Evolutionary conservation across 92 coral and sea anemone genomes (phyloP), one percentile per base, ranked within the genome.

Genomic region (Paramuricea clavata): DNA sequence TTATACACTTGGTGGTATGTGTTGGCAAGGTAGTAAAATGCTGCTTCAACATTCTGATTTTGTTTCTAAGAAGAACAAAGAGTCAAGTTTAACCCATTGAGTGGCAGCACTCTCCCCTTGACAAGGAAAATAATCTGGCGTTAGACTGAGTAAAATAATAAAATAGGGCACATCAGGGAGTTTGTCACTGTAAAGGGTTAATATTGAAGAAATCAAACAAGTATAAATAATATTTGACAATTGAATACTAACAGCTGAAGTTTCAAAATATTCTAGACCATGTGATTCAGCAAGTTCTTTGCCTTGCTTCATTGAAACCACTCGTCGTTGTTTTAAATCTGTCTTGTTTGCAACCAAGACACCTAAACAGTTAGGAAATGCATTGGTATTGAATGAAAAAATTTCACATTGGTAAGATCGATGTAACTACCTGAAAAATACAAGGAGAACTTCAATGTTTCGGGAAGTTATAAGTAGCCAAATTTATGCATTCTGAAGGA

Each of bases 41-140:
- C 95, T 12, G 99, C 98, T 32, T 97, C 99, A n/a, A 97, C 95
- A 83, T 97, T 97, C 86, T 97, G 95, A 36, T 97, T 94, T 81
- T 97, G 97, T 94, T 97, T 97, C 99, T 97, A 80, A 73, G 57
- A 36, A 78, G 27, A 21, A 32, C n/a, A 13, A 65, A 30, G 61
- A 26, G 2, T 19, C 27, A 35, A 3, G 26, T 23, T 33, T 72
- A 31, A n/a, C n/a, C n/a, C n/a, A n/a, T n/a, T n/a, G n/a, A n/a
- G n/a, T n/a, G n/a, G n/a, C n/a, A n/a, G n/a, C n/a, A n/a, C n/a
- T n/a, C n/a, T n/a, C n/a, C n/a, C n/a, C n/a, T n/a, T n/a, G n/a
- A n/a, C n/a, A n/a, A n/a, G n/a, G n/a, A n/a, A n/a, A n/a, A n/a
- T n/a, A n/a, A n/a, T n/a, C n/a, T n/a, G n/a, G n/a, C n/a, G n/a